Base-by-base conservation (phyloP, 2,113 vertebrate genomes). In the Gavia stellata region DNA sequence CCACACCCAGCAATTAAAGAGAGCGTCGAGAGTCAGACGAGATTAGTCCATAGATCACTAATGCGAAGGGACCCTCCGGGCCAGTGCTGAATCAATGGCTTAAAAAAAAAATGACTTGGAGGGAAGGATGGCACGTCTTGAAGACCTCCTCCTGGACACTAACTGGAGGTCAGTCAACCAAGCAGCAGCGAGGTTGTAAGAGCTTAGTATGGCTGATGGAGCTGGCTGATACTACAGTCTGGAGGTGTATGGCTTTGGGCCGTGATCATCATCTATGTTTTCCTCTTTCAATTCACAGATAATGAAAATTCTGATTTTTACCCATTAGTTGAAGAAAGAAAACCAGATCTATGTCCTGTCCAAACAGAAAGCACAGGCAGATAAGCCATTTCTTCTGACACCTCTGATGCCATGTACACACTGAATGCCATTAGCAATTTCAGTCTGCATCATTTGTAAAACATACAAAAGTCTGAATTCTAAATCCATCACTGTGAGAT, bases 331-430 rank as follows among this genome's bases (percentile, higher is more conserved):
- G 44, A 65, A 66, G 40, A 53, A 81, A 58, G 16, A 70, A 61
- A 62, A 36, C 0, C 52, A 63, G 10, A 14, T 24, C 65, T 62
- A 4, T 9, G 12, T 15, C 34, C 34, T 65, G 33, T 17, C 52
- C 34, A 40, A 45, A 55, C 17, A 45, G 34, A 59, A 86, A 42
- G 28, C 56, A 34, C 5, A 20, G 38, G 68, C n/a, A 67, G 42
- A 45, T 8, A 47, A 65, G 1, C 8, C 21, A 13, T 87, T 84
- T 52, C 47, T 58, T 19, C 40, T 49, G 84, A 15, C 5, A 18
- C 3, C 23, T 80, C 44, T 4, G 6, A 36, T 8, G 2, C 59
- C 6, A 2, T 3, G n/a, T 36, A 42, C 1, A 0, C 4, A 21
- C n/a, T 5, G 31, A 65, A 47, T 7, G 24, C 59, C 14, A 3